phyloP scores from a whole-genome alignment of 2,113 vertebrate species.

The Apus apus region DNA sequence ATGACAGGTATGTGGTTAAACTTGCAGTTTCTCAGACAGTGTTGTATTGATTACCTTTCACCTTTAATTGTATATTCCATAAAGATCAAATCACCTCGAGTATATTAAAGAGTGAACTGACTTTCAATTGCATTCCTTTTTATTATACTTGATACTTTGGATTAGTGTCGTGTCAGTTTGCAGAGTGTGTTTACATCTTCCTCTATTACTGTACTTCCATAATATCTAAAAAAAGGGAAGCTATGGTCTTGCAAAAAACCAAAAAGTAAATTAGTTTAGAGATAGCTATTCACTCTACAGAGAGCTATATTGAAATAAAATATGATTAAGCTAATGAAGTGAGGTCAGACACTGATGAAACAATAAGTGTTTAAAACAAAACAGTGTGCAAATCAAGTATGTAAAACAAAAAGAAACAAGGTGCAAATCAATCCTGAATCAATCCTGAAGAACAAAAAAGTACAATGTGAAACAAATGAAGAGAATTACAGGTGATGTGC shows the following conservation, averaged over 20 bases:
- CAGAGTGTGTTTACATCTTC: not conserved
- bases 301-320: not conserved
- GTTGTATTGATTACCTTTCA: constrained; percentile 12
- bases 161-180: not conserved
- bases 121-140: not conserved
- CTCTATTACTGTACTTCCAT: not conserved
- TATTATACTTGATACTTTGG: not conserved
- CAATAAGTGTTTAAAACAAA: not conserved
- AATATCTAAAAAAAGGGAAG: not conserved
- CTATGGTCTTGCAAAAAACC: not conserved
- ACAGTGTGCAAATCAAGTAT: not conserved
- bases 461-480: not conserved
- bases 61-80: not conserved
- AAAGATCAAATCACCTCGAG: not conserved
- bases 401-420: not conserved
- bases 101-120: not conserved
- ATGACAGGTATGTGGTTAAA: not conserved
- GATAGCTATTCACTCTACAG: not conserved
- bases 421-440: not conserved
- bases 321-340: not conserved
- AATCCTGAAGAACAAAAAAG: not conserved
- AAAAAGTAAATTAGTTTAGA: not conserved
- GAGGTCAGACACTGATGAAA: not conserved
- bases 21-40: not conserved
- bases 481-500: not conserved